Conservation (phyloP, 2,113 vertebrate species). For the Deroptyus accipitrinus region DNA sequence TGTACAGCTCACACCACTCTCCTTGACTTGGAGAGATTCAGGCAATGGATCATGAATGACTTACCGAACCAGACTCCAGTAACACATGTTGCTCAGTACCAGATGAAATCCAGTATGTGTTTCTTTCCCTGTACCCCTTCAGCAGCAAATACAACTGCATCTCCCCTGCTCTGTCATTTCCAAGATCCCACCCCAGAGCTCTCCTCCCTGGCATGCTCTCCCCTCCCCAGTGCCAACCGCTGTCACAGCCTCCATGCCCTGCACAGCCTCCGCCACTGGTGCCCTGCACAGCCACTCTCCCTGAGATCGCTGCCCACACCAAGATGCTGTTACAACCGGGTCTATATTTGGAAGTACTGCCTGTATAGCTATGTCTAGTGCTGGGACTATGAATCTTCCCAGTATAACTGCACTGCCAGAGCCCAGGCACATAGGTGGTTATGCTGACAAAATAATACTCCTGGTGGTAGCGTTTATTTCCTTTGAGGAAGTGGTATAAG, state of each 20-base stretch:
- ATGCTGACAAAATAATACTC: background rate
- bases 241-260: background rate
- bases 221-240: background rate
- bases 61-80: conserved; percentile 34
- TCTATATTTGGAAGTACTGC: background rate
- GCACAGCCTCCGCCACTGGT: background rate
- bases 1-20: background rate
- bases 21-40: background rate
- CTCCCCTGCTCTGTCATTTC: background rate
- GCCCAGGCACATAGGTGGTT: background rate
- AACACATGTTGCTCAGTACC: background rate
- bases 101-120: conserved; percentile 44
- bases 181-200: background rate
- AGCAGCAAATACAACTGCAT: background rate
- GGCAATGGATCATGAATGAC: conserved; percentile 9
- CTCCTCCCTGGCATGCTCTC: background rate
- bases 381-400: background rate
- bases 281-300: background rate
- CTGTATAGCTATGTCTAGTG: background rate
- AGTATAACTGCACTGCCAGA: background rate
- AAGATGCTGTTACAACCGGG: fast-evolving
- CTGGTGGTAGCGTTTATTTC: background rate
- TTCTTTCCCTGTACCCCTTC: background rate
- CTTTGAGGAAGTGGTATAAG: background rate
- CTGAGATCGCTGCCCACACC: background rate